Evolutionary conservation across 2,888 invertebrate species (phyloP).

Genomic region (Mesorhabditis belari): DNA sequence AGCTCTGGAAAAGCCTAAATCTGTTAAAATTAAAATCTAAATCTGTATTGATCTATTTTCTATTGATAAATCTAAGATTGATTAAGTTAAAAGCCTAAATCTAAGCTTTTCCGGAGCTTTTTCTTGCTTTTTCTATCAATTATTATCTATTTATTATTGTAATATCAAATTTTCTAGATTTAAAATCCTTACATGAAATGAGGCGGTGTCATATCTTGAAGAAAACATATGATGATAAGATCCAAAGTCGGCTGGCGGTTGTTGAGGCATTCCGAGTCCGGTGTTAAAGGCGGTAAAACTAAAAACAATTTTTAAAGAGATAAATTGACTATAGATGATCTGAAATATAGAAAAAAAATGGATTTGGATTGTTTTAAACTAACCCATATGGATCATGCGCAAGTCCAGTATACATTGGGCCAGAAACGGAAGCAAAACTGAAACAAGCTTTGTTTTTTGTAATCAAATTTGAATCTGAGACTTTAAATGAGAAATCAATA

Average conservation of each 20-base stretch:
- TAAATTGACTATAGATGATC: neutral
- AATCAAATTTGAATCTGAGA: conserved; percentile 8
- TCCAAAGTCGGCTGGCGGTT: conserved; percentile 31
- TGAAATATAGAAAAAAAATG: too few species aligned
- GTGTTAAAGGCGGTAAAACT: conserved; percentile 33
- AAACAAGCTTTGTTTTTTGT: conserved; percentile 8
- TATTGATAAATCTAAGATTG: neutral
- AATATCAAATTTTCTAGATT: too few species aligned
- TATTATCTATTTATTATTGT: neutral
- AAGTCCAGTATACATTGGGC: conserved; percentile 36
- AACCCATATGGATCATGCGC: conserved; percentile 44
- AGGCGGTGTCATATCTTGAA: conserved; percentile 29
- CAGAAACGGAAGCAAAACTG: conserved; percentile 32
- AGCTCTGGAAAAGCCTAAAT: too few species aligned
- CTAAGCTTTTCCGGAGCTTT: neutral
- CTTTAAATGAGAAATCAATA: neutral
- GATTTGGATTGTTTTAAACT: conserved; percentile 1
- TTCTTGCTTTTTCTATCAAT: neutral
- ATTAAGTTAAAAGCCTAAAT: neutral
- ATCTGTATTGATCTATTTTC: neutral
- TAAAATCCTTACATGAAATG: conserved; percentile 45
- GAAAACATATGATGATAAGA: conserved; percentile 41
- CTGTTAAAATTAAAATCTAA: too few species aligned
- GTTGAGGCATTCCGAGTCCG: conserved; percentile 31
- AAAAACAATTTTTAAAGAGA: conserved; percentile 5